Conservation (phyloP, 2,888 invertebrate genomes). For the Isotomurus palustris region DNA sequence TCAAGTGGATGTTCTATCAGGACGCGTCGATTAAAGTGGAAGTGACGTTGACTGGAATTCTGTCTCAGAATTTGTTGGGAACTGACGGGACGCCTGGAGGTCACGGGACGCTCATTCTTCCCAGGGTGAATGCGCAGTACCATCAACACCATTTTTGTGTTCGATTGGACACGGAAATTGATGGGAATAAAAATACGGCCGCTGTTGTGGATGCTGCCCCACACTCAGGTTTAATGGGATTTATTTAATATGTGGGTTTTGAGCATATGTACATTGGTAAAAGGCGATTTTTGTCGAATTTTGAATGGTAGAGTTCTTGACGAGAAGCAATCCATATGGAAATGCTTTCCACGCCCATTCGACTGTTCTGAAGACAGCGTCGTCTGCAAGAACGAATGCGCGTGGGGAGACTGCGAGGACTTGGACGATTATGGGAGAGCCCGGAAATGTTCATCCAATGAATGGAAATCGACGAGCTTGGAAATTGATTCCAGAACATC, state of each 20-base stretch:
- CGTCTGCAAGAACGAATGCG: slow-evolving; percentile 11
- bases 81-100: neutral
- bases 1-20: slow-evolving; percentile 29
- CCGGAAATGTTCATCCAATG: slow-evolving; percentile 1
- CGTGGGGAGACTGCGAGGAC: neutral
- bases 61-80: slow-evolving; percentile 18
- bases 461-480: slow-evolving; percentile 14
- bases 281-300: too few species aligned
- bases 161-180: slow-evolving; percentile 37
- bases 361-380: slow-evolving; percentile 5
- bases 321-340: slow-evolving; percentile 23
- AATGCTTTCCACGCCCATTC: slow-evolving; percentile 19
- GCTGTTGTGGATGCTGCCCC: slow-evolving; percentile 19
- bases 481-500: slow-evolving; percentile 17
- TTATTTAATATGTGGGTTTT: too few species aligned
- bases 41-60: slow-evolving; percentile 19
- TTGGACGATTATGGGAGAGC: slow-evolving; percentile 27
- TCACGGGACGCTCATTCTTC: slow-evolving; percentile 5
- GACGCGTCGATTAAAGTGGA: slow-evolving; percentile 25
- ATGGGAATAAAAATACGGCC: slow-evolving; percentile 28
- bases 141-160: slow-evolving; percentile 42
- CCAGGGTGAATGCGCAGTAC: slow-evolving; percentile 28
- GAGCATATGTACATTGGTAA: too few species aligned
- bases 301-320: too few species aligned
- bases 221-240: slow-evolving; percentile 8